These are phyloP conservation scores for Lethenteron reissneri DNA, from an alignment of 2,113 vertebrate genomes.

Conservation along the genomic window DNA sequence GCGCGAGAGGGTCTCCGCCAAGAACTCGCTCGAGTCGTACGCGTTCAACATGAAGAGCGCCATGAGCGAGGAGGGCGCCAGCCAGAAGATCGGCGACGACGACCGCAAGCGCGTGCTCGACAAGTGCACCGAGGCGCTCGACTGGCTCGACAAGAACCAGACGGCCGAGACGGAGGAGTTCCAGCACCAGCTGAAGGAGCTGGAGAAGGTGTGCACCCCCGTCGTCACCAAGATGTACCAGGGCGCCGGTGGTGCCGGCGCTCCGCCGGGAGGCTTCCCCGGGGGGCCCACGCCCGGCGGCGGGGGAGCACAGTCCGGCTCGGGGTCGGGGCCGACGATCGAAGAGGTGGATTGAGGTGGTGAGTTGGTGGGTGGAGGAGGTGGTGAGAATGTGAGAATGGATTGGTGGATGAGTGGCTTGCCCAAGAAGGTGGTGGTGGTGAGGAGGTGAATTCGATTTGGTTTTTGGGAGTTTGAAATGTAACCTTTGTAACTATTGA, in stretches of 20 bases:
- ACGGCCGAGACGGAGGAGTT: conserved; percentile 43
- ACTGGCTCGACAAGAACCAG: conserved; percentile 42
- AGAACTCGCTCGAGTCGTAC: conserved; percentile 40
- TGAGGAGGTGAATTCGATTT: too few species aligned
- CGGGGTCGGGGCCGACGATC: conserved; percentile 27
- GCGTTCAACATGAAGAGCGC: conserved; percentile 43
- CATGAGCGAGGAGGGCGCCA: conserved; percentile 36
- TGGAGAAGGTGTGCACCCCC: conserved; percentile 43
- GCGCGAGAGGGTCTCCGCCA: conserved; percentile 30
- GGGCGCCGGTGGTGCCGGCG: conserved; percentile 18
- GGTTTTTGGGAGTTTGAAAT: too few species aligned
- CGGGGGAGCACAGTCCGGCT: conserved; percentile 9
- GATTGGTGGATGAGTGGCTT: too few species aligned
- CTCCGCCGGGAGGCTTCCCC: conserved; percentile 8
- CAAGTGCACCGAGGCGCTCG: conserved; percentile 37
- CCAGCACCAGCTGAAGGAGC: conserved; percentile 44
- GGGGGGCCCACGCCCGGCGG: conserved; percentile 15
- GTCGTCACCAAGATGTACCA: conserved; percentile 42
- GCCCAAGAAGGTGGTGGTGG: too few species aligned
- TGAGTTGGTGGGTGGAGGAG: too few species aligned
- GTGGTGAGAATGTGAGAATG: too few species aligned
- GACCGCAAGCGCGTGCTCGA: conserved; percentile 35
- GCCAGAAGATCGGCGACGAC: conserved; percentile 39
- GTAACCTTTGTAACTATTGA: too few species aligned
- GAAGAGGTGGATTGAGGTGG: conserved; percentile 39